Evolutionary conservation across 2,113 vertebrate species (phyloP), one percentile per base, ranked within the genome.

Genomic region (Alosa alosa): DNA sequence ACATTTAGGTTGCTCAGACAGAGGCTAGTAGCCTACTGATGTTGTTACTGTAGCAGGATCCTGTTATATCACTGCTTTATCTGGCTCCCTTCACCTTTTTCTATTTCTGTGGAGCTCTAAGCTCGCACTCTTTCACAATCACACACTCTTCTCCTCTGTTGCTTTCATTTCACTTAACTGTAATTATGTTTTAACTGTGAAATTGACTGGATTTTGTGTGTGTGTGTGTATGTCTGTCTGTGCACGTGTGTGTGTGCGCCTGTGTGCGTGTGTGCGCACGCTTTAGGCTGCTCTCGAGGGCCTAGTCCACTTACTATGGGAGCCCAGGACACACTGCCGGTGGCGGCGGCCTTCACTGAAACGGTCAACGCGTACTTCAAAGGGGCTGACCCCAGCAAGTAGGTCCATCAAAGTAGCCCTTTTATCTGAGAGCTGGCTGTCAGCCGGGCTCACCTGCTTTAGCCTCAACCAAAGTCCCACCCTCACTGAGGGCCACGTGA

Each of bases 291-390:
- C 0, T 99, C 98, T 0, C 92, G 98, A 91, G 98, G 98, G 6
- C 98, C 98, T 87, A 99, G 98, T 90, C 98, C 98, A 72, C 95
- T 99, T 39, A 99, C 98, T 84, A 99, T 99, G 98, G 98, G 98
- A 13, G 98, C 98, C 22, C 98, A 99, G 94, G 98, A 99, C 93
- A 99, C 98, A 0, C 96, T 99, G 49, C 98, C 98, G 0, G 98
- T 99, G 45, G 98, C 98, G 0, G 98, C 98, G 0, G 98, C 98
- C n/a, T 99, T 99, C 93, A 99, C 98, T 0, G 98, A 99, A 88
- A 99, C 98, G 0, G 97, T 99, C 93, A 99, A 99, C 17, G 96
- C 97, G 8, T 98, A 99, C 91, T 99, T 99, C 94, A 99, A 99
- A 95, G 98, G 97, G 92, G 97, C 98, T 0, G 98, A 99, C 92